Percentiles rank a stretch among this genome's conserved stretches.
These are phyloP conservation scores for Hylaeus anthracinus DNA, from an alignment of 1,140 invertebrate species.

Conservation along the genomic window DNA sequence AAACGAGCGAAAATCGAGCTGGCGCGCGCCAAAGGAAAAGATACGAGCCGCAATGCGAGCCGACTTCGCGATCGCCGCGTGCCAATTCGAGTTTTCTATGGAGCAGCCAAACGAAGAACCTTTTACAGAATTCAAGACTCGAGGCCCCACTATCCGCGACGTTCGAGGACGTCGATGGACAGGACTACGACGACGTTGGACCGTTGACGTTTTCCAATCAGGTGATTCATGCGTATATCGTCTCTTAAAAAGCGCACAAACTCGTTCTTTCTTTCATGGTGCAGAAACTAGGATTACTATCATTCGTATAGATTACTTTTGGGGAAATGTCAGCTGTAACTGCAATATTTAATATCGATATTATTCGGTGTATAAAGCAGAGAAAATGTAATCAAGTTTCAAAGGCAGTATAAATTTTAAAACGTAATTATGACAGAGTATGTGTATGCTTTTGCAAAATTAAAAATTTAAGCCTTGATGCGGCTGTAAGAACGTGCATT, in stretches of 20 bases:
- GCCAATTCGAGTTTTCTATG: constrained; percentile 74
- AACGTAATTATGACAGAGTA: no score
- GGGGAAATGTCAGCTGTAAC: no score
- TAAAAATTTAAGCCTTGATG: no score
- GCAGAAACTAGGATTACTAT: no score
- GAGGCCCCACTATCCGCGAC: background rate
- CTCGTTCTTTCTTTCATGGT: background rate
- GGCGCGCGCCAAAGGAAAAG: constrained; percentile 35
- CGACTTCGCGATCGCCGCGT: constrained; percentile 36
- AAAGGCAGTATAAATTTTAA: no score
- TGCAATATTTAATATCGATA: no score
- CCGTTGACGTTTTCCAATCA: constrained; percentile 38
- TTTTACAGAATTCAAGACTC: background rate
- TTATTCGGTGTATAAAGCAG: no score
- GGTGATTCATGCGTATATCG: constrained; percentile 12
- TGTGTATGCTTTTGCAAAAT: no score
- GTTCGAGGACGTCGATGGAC: constrained; percentile 32
- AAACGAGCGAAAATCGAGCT: constrained; percentile 46
- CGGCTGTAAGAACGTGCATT: no score
- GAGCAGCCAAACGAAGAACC: constrained; percentile 52
- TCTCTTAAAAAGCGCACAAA: background rate
- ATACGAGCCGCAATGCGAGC: constrained; percentile 59
- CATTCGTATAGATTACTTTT: no score
- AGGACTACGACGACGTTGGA: constrained; percentile 62
- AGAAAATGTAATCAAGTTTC: no score